A percentile compares a stretch with the other conserved stretches of the same genome.
These are phyloP conservation scores for Rhea pennata DNA, from an alignment of 2,113 vertebrate species.

Conservation along the genomic window DNA sequence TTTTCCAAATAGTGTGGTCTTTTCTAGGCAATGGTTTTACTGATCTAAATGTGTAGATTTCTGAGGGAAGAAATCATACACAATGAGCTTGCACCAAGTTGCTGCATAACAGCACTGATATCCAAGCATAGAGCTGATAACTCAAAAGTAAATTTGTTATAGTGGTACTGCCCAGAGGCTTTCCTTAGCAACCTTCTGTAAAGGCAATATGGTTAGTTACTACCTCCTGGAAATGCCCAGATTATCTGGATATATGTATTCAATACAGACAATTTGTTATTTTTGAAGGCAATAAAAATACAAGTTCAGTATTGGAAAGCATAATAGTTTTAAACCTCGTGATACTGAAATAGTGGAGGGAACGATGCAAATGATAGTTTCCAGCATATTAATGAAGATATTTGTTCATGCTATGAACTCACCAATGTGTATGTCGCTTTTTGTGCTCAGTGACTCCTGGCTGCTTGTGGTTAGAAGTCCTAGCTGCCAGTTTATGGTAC, in stretches of 20 bases:
- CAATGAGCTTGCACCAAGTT: not conserved
- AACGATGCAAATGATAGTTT: not conserved
- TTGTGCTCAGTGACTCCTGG: not conserved
- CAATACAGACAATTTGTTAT: not conserved
- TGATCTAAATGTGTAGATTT: not conserved
- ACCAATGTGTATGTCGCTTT: fast-evolving
- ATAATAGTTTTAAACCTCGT: not conserved
- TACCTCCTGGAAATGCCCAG: not conserved
- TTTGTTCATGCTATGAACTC: not conserved
- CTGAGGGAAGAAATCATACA: not conserved
- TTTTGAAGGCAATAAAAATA: not conserved
- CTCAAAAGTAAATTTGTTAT: not conserved
- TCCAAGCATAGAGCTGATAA: not conserved
- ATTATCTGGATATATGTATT: not conserved
- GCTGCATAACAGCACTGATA: not conserved
- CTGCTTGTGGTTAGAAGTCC: not conserved
- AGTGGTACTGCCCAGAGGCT: not conserved
- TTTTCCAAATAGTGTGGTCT: not conserved
- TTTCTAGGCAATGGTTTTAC: not conserved
- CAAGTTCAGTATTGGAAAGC: not conserved
- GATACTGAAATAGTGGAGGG: not conserved
- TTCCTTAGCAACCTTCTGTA: not conserved
- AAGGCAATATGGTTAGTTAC: not conserved
- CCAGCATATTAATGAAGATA: not conserved
- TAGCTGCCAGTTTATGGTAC: fast-evolving